Evolutionary conservation across 2,888 invertebrate species (phyloP).

Genomic region (Steinernema hermaphroditum): DNA sequence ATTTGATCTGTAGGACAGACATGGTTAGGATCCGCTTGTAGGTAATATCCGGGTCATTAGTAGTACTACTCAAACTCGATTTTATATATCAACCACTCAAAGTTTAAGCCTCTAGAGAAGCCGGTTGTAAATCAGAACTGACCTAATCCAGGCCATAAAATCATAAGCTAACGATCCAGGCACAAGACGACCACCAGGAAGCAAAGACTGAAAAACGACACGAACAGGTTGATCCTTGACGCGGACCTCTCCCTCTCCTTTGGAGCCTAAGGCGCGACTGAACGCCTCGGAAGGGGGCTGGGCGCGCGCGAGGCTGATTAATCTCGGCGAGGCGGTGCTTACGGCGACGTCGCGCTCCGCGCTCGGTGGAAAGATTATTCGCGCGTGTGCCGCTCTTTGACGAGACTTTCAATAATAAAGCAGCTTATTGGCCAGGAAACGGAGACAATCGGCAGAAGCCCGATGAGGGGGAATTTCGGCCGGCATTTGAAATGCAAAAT

Average conservation of each 20-base stretch:
- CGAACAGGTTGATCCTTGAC: background rate
- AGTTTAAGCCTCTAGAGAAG: background rate
- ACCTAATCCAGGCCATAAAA: slow-evolving; percentile 1
- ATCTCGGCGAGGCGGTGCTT: slow-evolving; percentile 5
- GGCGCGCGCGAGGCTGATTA: background rate
- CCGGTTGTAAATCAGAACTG: background rate
- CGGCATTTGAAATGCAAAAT: no score
- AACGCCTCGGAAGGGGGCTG: background rate
- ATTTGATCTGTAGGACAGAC: no score
- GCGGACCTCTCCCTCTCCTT: no score
- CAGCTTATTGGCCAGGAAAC: background rate
- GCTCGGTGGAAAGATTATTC: slow-evolving; percentile 20
- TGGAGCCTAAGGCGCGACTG: background rate
- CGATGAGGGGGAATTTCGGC: no score
- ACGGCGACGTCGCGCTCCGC: background rate
- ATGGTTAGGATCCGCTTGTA: no score
- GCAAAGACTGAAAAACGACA: background rate
- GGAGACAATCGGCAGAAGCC: background rate
- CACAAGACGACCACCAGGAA: background rate
- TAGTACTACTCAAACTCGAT: no score
- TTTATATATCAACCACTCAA: no score
- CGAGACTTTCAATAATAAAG: slow-evolving; percentile 23
- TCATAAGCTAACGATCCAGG: background rate
- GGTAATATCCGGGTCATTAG: no score
- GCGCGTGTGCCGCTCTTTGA: slow-evolving; percentile 5